These are phyloP conservation scores for Periphyllus acericola DNA, from an alignment of 2,888 invertebrate genomes.

Conservation along the genomic window DNA sequence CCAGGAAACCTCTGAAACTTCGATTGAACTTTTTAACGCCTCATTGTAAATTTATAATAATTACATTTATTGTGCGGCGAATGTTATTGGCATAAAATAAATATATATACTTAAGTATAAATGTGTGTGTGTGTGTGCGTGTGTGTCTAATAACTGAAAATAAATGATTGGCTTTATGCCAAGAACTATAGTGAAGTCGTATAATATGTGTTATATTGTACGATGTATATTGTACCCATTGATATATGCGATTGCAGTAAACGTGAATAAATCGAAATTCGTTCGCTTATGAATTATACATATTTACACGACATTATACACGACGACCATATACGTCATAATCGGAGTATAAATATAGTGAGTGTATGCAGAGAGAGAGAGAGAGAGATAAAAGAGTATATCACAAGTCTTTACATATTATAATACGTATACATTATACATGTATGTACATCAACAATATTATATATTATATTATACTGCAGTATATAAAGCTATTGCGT, in stretches of 20 bases:
- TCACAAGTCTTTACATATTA: no score
- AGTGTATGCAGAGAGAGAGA: not conserved
- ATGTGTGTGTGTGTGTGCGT: no score
- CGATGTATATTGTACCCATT: constrained; percentile 7
- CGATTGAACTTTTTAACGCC: no score
- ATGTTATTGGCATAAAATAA: no score
- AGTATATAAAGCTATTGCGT: not conserved
- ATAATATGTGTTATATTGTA: not conserved
- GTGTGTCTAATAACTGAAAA: no score
- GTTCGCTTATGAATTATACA: not conserved
- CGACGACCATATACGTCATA: not conserved
- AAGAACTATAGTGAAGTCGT: no score
- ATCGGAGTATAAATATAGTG: not conserved
- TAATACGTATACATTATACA: not conserved
- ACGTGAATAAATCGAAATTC: not conserved
- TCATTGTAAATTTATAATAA: no score
- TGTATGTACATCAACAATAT: not conserved
- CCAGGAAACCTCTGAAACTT: no score
- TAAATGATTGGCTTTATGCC: no score
- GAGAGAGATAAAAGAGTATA: not conserved
- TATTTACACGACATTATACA: not conserved
- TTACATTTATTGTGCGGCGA: no score
- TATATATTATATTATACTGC: not conserved
- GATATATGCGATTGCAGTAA: not conserved
- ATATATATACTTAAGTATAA: not conserved